A percentile compares a stretch with the other conserved stretches of the same genome.
phyloP scores from a whole-genome alignment of 2,797 vertebrate genomes.

The Sebastes vulpes region DNA sequence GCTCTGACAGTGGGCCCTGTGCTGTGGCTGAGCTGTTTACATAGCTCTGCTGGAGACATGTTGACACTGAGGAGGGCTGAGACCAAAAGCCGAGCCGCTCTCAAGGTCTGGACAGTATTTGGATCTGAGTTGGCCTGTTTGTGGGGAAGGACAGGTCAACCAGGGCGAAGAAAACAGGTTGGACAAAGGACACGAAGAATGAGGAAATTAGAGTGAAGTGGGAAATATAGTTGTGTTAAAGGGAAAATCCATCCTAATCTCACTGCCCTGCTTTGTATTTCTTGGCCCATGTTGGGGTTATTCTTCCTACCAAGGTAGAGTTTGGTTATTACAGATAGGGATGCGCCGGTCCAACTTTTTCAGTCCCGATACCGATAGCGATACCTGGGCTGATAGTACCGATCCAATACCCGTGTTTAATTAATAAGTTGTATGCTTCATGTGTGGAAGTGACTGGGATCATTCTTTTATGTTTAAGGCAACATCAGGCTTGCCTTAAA shows the following conservation, averaged over 20 bases:
- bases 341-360: too few relatives aligned
- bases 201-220: conserved; percentile 7
- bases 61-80: conserved; percentile 71
- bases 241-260: conserved; percentile 6
- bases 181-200: conserved; percentile 28
- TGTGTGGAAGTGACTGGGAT: too few relatives aligned
- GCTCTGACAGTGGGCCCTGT: conserved; percentile 77
- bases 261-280: conserved; percentile 7
- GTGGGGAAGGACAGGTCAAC: conserved; percentile 37
- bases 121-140: conserved; percentile 29
- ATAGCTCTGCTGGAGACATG: conserved; percentile 76
- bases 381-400: too few relatives aligned
- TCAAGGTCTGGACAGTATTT: conserved; percentile 69
- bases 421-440: too few relatives aligned
- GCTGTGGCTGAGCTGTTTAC: conserved; percentile 85
- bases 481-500: too few relatives aligned
- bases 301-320: background rate
- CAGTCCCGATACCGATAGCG: too few relatives aligned
- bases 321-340: background rate
- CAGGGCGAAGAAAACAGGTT: conserved; percentile 33
- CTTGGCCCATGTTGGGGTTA: conserved; percentile 12
- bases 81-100: conserved; percentile 46
- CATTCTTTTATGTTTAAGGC: too few relatives aligned
- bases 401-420: fast-evolving
- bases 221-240: background rate